These are phyloP conservation scores for Protonemura montana DNA, from an alignment of 2,888 invertebrate species.

Conservation along the genomic window DNA sequence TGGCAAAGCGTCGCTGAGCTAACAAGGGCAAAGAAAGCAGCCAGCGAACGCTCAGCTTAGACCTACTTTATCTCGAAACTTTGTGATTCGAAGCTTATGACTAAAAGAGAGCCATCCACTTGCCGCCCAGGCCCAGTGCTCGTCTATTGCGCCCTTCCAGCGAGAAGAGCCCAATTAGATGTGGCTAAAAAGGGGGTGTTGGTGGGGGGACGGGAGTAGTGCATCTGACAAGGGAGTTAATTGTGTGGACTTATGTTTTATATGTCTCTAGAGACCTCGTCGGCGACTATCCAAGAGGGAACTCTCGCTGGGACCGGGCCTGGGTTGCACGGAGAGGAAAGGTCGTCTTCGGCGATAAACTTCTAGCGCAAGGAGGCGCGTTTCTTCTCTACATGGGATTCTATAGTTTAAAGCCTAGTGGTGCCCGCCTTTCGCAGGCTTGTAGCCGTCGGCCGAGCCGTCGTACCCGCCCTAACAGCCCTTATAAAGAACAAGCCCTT, in stretches of 20 bases:
- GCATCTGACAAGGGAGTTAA: constrained; percentile 12
- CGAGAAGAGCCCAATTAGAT: constrained; percentile 3
- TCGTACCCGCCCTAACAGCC: background rate
- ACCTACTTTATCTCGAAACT: constrained; percentile 36
- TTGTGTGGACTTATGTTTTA: constrained; percentile 12
- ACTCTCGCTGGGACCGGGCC: background rate
- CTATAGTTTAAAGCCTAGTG: background rate
- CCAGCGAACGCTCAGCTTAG: constrained; percentile 7
- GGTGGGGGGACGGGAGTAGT: background rate
- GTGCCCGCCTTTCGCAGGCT: background rate
- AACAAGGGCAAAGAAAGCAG: constrained; percentile 24
- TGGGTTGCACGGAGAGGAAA: background rate
- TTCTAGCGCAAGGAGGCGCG: background rate
- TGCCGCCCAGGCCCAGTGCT: background rate
- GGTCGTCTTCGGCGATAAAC: constrained; percentile 12
- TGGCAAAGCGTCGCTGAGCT: constrained; percentile 28
- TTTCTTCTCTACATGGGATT: constrained; percentile 4
- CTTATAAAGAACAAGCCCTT: background rate
- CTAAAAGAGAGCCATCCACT: constrained; percentile 14
- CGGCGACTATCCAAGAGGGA: background rate
- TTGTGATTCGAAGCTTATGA: constrained; percentile 34
- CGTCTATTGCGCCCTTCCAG: background rate
- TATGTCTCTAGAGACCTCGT: background rate
- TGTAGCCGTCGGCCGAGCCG: background rate
- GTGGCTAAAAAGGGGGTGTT: background rate